Base-by-base conservation (phyloP, 1,140 invertebrate species). In the Micrasema minimum region DNA sequence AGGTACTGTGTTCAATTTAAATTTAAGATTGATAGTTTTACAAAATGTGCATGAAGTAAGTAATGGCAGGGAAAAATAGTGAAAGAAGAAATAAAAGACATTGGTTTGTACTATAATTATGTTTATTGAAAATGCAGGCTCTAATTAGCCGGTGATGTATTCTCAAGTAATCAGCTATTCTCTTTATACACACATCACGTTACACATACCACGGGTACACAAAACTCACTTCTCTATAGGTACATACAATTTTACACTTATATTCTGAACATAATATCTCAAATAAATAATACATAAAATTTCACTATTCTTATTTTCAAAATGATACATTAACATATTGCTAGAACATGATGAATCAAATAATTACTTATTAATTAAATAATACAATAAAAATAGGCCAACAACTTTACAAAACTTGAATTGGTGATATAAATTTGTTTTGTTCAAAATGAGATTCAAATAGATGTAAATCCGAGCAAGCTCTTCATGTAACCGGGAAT, bases 121-220 rank as follows among this genome's bases (percentile, higher is more conserved):
- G 26, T 66, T 57, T 67, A 67, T 45, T 67, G 66, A 55, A 66
- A 66, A 66, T 66, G 64, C 46, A 51, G 64, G 48, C 46, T 51
- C 64, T 66, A 66, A 11, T 51, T 14, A 51, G 46, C 64, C 64
- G 6, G 14, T 50, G 64, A 66, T 66, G 51, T 66, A n/a, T 66
- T 66, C 64, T 51, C 64, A 66, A 4, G 26, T 31, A 45, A 16
- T n/a, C 11, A 45, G 41, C 41, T n/a, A 12, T 16, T 6, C 2
- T 31, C 26, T 31, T 2, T 31, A 31, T 31, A 31, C 26, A 31
- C 26, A 31, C 26, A 31, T 31, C 26, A 31, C 26, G 26, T 31
- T 31, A 31, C 11, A n/a, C 11, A 16, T 45, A 16, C 41, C 14
- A 12, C 11, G 14, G 41, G 3, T n/a, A 45, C 11, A 16, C 11